These are phyloP conservation scores for Neuroscelio doddi DNA, from an alignment of 2,888 invertebrate species.

Conservation along the genomic window DNA sequence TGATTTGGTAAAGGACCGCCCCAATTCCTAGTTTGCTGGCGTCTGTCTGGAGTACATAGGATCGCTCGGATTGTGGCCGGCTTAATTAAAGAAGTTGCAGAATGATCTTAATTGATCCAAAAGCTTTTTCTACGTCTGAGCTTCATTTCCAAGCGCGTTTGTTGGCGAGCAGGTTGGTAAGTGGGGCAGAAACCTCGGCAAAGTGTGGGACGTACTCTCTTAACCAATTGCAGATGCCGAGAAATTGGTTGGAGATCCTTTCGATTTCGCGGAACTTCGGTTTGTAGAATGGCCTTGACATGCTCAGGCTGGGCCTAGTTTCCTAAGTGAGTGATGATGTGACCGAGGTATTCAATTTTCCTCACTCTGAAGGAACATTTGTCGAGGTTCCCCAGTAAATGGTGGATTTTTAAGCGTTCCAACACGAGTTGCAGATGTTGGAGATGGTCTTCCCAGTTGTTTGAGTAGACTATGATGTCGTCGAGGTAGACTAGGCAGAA, in stretches of 20 bases:
- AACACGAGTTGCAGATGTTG: constrained; percentile 40
- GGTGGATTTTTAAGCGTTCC: no score
- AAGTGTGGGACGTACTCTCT: constrained; percentile 20
- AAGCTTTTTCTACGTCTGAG: background rate
- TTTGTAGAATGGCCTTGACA: constrained; percentile 3
- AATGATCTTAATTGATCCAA: constrained; percentile 3
- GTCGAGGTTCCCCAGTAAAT: constrained; percentile 14
- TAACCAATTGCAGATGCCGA: constrained; percentile 35
- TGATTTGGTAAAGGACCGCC: constrained; percentile 12
- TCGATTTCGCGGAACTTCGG: constrained; percentile 7
- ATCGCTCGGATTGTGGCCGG: no score
- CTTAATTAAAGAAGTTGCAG: no score
- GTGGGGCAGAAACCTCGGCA: no score
- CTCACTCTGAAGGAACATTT: constrained; percentile 42
- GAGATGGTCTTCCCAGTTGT: constrained; percentile 36
- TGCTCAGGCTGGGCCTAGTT: constrained; percentile 11
- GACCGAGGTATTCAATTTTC: no score
- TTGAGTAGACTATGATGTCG: no score
- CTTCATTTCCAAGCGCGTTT: background rate
- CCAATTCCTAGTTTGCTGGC: constrained; percentile 21
- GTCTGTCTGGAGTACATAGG: constrained; percentile 20
- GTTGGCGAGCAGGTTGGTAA: no score
- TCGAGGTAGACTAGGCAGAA: constrained; percentile 49
- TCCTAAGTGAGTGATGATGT: background rate
- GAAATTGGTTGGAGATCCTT: constrained; percentile 17